Evolutionary conservation across 2,888 invertebrate genomes (phyloP).

Genomic region (Ornithoptera priamus): DNA sequence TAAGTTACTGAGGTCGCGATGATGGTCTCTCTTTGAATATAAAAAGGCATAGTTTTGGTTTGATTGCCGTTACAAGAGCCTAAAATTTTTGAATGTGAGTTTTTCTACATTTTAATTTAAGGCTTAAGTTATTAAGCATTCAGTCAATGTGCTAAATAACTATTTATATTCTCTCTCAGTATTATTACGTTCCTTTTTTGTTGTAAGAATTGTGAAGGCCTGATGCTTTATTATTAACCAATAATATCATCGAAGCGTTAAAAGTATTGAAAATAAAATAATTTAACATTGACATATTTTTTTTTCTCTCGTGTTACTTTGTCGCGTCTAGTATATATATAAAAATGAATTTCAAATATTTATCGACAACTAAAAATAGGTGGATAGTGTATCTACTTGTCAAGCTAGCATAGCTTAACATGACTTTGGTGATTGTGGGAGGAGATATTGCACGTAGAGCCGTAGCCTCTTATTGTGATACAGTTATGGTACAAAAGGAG

Average conservation of each 20-base stretch:
- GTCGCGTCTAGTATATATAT: too few relatives aligned
- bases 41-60: not conserved
- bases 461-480: too few relatives aligned
- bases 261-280: slow-evolving; percentile 13
- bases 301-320: not conserved
- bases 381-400: too few relatives aligned
- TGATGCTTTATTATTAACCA: slow-evolving; percentile 1
- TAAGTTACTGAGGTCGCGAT: not conserved
- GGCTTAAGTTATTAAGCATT: not conserved
- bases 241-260: slow-evolving; percentile 11
- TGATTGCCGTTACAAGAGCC: not conserved
- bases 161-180: slow-evolving; percentile 15
- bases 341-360: too few relatives aligned
- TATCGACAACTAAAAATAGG: too few relatives aligned
- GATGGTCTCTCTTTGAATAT: slow-evolving; percentile 7
- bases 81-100: not conserved
- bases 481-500: too few relatives aligned
- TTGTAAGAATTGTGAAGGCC: slow-evolving; percentile 12
- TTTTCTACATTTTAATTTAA: slow-evolving; percentile 16
- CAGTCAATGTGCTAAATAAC: not conserved
- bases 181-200: slow-evolving; percentile 26
- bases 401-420: too few relatives aligned
- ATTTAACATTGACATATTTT: not conserved
- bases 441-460: too few relatives aligned
- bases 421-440: too few relatives aligned